Evolutionary conservation across 2,888 invertebrate genomes (phyloP), one percentile per base, ranked within the genome.

Genomic region (Cephonodes hylas): DNA sequence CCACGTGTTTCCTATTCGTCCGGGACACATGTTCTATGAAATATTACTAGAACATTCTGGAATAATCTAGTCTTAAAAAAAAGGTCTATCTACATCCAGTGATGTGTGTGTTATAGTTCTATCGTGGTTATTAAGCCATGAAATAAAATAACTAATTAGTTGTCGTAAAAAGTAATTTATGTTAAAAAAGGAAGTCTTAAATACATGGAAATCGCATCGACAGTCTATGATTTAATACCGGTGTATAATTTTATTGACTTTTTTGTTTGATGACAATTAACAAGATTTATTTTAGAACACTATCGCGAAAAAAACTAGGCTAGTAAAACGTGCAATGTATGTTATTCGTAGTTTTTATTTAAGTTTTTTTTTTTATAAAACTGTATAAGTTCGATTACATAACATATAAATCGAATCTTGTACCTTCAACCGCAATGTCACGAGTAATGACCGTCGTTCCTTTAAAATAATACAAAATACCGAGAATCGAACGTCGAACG

Each of bases 401-500:
- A 53, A 27, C 10, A 18, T 5, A 18, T 53, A 53, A 10, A 38
- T 38, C n/a, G 38, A 18, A 31, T 8, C 7, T 5, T 8, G 27
- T 18, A 53, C 4, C 27, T 18, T 5, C 53, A 31, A 81, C 81
- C 78, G 74, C 83, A 80, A 74, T 71, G 75, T 70, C 74, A 69
- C 69, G 62, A 71, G 58, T 67, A 66, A 69, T 67, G 69, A 70
- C 67, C 72, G 64, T 60, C 60, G 62, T 68, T 70, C 65, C 67
- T 69, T 70, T 63, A 68, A 61, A 68, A 69, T 69, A 69, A 66
- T 48, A 25, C 42, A 48, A 58, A 64, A 66, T 79, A 77, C 77
- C 68, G 70, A 72, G 77, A 82, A 85, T 83, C 79, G 79, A 84
- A 78, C 68, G 64, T 63, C 69, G 64, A 68, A 66, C 73, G 77